Evolutionary conservation across 2,888 invertebrate species (phyloP).

Genomic region (Drosophila demipolita): DNA sequence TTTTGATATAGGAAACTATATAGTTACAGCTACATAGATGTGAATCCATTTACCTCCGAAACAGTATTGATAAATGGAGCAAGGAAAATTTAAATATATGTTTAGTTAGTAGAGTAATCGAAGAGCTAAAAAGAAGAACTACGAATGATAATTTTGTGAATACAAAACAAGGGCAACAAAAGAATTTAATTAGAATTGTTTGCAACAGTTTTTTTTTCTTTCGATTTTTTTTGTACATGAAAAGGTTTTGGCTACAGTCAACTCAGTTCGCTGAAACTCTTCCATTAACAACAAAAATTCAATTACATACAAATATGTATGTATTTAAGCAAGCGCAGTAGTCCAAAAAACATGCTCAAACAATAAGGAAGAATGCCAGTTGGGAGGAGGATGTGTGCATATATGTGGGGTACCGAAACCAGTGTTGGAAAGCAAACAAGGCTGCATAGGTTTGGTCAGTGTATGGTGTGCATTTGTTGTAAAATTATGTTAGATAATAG

Average conservation of each 20-base stretch:
- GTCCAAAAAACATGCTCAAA: slow-evolving; percentile 73
- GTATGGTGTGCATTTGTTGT: slow-evolving; percentile 30
- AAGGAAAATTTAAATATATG: slow-evolving; percentile 22
- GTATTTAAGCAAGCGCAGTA: slow-evolving; percentile 55
- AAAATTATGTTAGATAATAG: slow-evolving; percentile 26
- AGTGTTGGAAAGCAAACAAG: slow-evolving; percentile 56
- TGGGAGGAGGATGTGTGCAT: slow-evolving; percentile 29
- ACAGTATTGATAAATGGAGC: slow-evolving; percentile 43
- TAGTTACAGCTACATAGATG: slow-evolving; percentile 20
- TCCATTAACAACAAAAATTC: slow-evolving; percentile 52
- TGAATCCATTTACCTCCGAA: slow-evolving; percentile 51
- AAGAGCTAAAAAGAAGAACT: slow-evolving; percentile 1
- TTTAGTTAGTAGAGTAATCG: slow-evolving; percentile 20
- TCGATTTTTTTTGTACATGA: neutral
- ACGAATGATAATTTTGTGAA: slow-evolving; percentile 4
- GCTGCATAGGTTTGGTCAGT: slow-evolving; percentile 34
- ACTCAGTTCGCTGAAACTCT: slow-evolving; percentile 43
- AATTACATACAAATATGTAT: slow-evolving; percentile 6
- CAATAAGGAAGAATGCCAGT: slow-evolving; percentile 24
- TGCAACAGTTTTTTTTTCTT: slow-evolving; percentile 14
- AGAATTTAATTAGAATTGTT: slow-evolving; percentile 13
- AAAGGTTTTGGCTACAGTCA: slow-evolving; percentile 33
- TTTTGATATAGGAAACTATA: neutral
- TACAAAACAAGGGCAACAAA: slow-evolving; percentile 51
- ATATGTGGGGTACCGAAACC: slow-evolving; percentile 49